phyloP scores from a whole-genome alignment of 2,888 invertebrate genomes.

The Asteroscopus sphinx region DNA sequence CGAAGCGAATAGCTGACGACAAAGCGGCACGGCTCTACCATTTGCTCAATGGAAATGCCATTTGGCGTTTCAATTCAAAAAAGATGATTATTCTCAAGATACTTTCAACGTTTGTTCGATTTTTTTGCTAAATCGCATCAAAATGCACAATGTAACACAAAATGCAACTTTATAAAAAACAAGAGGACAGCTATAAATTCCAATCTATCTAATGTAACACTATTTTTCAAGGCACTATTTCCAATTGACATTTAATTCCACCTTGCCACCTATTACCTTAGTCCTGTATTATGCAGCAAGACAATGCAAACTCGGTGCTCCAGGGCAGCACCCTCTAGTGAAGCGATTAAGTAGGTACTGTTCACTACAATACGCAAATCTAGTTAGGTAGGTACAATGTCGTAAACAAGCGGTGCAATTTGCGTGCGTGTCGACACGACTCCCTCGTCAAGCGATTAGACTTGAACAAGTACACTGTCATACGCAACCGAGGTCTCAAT shows the following conservation, averaged over 20 bases:
- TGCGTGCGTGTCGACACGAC: constrained; percentile 70
- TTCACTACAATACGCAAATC: constrained; percentile 67
- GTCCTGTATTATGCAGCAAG: constrained; percentile 20
- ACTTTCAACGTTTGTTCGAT: constrained; percentile 24
- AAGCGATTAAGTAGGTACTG: constrained; percentile 62
- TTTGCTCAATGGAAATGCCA: constrained; percentile 77
- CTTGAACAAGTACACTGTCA: constrained; percentile 70
- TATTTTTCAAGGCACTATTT: no score
- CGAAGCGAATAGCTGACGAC: constrained; percentile 70
- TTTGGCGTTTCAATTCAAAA: constrained; percentile 73
- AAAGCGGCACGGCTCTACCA: constrained; percentile 76
- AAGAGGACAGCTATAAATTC: no score
- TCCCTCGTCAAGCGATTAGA: constrained; percentile 71
- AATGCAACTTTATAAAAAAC: no score
- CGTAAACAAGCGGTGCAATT: constrained; percentile 76
- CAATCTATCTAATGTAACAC: no score
- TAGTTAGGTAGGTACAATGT: constrained; percentile 70
- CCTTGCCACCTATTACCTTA: constrained; percentile 6
- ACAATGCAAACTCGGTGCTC: constrained; percentile 26
- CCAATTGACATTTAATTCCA: constrained; percentile 9
- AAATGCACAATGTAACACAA: no score
- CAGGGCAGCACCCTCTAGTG: constrained; percentile 33
- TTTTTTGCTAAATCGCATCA: constrained; percentile 17
- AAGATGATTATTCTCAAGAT: constrained; percentile 55
- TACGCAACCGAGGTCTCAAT: constrained; percentile 66